phyloP scores from a whole-genome alignment of 2,113 vertebrate genomes.

The Pyxicephalus adspersus region DNA sequence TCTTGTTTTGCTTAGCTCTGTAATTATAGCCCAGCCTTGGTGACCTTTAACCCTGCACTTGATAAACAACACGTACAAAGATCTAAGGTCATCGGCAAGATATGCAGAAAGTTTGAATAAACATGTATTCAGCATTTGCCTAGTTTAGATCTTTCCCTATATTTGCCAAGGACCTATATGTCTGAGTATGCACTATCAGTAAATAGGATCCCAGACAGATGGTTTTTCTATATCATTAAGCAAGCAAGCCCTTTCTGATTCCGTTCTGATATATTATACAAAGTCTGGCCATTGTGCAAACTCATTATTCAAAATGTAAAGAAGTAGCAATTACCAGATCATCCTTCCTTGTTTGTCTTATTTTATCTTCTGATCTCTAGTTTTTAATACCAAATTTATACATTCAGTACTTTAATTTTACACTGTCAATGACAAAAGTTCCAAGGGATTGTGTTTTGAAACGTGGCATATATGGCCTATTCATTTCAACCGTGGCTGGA shows the following conservation, averaged over 20 bases:
- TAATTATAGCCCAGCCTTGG: slow-evolving; percentile 8
- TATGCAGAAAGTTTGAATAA: slow-evolving; percentile 6
- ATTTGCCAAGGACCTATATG: background rate
- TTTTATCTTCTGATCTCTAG: too few species aligned
- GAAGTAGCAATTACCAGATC: too few species aligned
- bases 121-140: slow-evolving; percentile 20
- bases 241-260: background rate
- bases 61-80: slow-evolving; percentile 39
- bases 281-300: background rate
- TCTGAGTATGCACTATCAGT: background rate
- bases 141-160: background rate
- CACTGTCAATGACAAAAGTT: too few species aligned
- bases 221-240: background rate
- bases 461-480: too few species aligned
- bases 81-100: slow-evolving; percentile 18
- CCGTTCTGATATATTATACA: background rate
- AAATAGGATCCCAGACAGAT: background rate
- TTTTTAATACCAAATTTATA: too few species aligned
- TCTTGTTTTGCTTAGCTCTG: slow-evolving; percentile 42
- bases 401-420: too few species aligned
- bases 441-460: too few species aligned
- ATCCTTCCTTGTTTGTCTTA: too few species aligned
- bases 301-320: too few species aligned
- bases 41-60: slow-evolving; percentile 29
- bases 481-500: too few species aligned